Conservation (phyloP, 2,888 invertebrate genomes). For the Eumerus sabulonum region DNA sequence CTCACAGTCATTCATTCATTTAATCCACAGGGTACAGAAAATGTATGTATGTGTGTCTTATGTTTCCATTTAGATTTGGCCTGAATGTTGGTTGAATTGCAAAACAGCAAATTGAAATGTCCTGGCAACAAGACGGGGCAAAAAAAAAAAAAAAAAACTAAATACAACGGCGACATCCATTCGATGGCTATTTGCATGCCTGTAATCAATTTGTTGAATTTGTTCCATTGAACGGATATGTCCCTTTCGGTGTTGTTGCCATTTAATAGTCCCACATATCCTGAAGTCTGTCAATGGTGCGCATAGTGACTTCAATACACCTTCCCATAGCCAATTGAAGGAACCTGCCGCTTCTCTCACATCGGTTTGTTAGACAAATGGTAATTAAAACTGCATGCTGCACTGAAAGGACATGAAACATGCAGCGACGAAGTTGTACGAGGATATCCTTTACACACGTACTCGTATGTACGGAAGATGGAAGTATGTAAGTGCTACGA, state of each 20-base stretch:
- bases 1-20: no score
- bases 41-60: no score
- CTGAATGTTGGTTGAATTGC: slow-evolving; percentile 41
- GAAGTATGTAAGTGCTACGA: slow-evolving; percentile 13
- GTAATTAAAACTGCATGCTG: slow-evolving; percentile 55
- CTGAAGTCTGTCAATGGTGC: slow-evolving; percentile 32
- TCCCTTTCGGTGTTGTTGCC: slow-evolving; percentile 20
- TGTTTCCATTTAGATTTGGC: no score
- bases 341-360: background rate
- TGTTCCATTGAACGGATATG: slow-evolving; percentile 28
- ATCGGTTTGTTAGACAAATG: slow-evolving; percentile 2
- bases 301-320: background rate
- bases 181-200: background rate
- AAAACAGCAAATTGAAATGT: slow-evolving; percentile 46
- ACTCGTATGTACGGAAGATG: background rate
- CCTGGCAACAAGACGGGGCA: slow-evolving; percentile 1
- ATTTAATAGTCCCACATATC: slow-evolving; percentile 39
- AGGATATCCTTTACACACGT: background rate
- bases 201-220: slow-evolving; percentile 53
- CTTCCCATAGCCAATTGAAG: slow-evolving; percentile 29
- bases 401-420: slow-evolving; percentile 58
- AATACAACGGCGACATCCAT: no score
- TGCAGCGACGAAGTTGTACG: slow-evolving; percentile 23
- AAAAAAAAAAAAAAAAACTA: no score
- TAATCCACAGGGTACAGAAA: no score